Base-by-base conservation (phyloP, 2,797 vertebrate genomes). In the Platalea minor region DNA sequence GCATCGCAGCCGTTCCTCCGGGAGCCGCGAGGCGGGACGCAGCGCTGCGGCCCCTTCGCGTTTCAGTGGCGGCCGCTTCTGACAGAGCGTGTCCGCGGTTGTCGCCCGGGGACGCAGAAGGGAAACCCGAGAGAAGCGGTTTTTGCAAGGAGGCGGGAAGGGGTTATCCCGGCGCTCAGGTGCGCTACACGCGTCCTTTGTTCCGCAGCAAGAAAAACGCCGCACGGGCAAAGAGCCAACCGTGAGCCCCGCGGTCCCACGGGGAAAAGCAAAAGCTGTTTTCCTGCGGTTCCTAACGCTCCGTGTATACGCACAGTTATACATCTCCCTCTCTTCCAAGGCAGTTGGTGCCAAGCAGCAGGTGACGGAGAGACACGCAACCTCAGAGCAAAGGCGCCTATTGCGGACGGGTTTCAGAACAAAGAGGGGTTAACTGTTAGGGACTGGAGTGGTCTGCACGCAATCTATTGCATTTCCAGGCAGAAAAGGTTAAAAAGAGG, bases 51-150 rank as follows among this genome's bases (percentile, higher is more conserved):
- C 7, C 13, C 20, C 57, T 24, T 12, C 4, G 3, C 4, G 2
- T 13, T 5, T 5, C 48, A 2, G 48, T 2, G 35, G 3, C 9
- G 7, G 3, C 35, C 4, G 35, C 61, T 45, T 3, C 29, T 29
- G 4, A 6, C 1, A 7, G n/a, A 39, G 21, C 0, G 2, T 1
- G 3, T 17, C 45, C 13, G 0, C 57, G 3, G 25, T 2, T 25
- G 6, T 5, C 10, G 10, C 29, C 8, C 2, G 5, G 17, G 46
- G 31, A 14, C 5, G 0, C 1, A 0, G 23, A 8, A 18, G 13
- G 63, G 24, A 20, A 31, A 29, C 39, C 45, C 8, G 11, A 8
- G 24, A 5, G 13, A 4, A 43, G 26, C 50, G 23, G 11, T 2
- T 15, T n/a, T 13, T 5, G 50, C 68, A 6, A 33, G 37, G 33